phyloP scores from a whole-genome alignment of 2,113 vertebrate species.

The Burhinus bistriatus region DNA sequence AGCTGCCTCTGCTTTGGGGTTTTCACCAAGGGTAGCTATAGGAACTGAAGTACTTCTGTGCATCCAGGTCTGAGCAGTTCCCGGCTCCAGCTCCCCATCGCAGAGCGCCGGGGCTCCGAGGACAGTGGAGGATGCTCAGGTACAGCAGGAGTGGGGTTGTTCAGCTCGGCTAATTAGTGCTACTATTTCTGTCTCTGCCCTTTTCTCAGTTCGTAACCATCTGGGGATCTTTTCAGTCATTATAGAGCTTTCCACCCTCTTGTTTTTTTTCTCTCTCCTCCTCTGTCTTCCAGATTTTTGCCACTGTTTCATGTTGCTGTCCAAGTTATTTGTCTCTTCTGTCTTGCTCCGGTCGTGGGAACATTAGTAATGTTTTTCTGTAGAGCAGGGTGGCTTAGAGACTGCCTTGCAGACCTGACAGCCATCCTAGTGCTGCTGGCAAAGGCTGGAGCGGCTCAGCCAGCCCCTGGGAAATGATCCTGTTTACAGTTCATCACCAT shows the following conservation, averaged over 20 bases:
- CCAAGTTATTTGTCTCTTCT: slow-evolving; percentile 45
- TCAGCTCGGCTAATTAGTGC: neutral
- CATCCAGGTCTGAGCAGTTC: neutral
- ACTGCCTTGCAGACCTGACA: neutral
- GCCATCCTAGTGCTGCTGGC: neutral
- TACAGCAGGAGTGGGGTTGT: neutral
- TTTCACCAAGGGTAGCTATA: neutral
- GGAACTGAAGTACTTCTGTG: neutral
- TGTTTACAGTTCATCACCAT: neutral
- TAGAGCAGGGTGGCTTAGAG: slow-evolving; percentile 1
- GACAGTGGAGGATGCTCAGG: neutral
- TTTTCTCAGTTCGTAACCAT: neutral
- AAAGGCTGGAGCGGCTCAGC: slow-evolving; percentile 7
- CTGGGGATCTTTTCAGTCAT: slow-evolving; percentile 2
- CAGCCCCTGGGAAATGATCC: neutral
- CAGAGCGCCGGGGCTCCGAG: accelerated
- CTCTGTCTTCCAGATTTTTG: slow-evolving; percentile 49
- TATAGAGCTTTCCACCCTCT: neutral
- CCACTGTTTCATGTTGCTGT: neutral
- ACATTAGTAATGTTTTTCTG: slow-evolving; percentile 37
- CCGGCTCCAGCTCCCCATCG: neutral
- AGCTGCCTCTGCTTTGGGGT: neutral
- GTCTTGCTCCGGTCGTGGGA: neutral
- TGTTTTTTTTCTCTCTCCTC: neutral
- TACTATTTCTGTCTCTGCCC: slow-evolving; percentile 20